phyloP scores from a whole-genome alignment of 2,888 invertebrate species.

The Rhagium mordax region DNA sequence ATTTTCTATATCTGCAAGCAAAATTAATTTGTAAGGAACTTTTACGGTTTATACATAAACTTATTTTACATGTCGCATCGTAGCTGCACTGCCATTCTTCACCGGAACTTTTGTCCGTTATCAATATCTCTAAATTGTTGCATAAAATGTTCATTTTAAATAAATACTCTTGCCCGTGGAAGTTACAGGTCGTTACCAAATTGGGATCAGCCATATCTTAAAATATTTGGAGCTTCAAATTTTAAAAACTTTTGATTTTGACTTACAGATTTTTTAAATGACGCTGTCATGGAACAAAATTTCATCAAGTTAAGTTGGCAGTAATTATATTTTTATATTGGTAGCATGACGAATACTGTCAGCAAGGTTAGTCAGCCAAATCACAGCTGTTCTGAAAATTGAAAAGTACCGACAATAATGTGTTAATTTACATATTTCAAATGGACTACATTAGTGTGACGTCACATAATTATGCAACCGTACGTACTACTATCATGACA shows the following conservation, averaged over 20 bases:
- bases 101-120: constrained; percentile 72
- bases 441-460: no score
- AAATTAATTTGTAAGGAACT: constrained; percentile 22
- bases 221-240: constrained; percentile 23
- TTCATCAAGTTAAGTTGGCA: constrained; percentile 6
- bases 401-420: no score
- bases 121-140: constrained; percentile 69
- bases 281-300: constrained; percentile 14
- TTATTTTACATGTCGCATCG: constrained; percentile 70
- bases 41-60: constrained; percentile 4
- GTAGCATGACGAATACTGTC: no score
- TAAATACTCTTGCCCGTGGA: constrained; percentile 70
- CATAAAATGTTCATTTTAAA: constrained; percentile 70
- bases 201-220: constrained; percentile 65
- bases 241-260: constrained; percentile 42
- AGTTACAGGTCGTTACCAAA: constrained; percentile 70
- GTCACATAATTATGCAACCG: no score
- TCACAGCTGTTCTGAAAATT: no score
- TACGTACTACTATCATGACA: no score
- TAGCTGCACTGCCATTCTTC: constrained; percentile 74
- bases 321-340: not conserved
- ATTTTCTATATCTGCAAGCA: constrained; percentile 71
- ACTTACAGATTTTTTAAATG: constrained; percentile 35
- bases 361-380: no score
- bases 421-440: no score